Base-by-base conservation (phyloP, 37 sponge, comb jelly and placozoan species). In the Petrosia ficiformis region DNA sequence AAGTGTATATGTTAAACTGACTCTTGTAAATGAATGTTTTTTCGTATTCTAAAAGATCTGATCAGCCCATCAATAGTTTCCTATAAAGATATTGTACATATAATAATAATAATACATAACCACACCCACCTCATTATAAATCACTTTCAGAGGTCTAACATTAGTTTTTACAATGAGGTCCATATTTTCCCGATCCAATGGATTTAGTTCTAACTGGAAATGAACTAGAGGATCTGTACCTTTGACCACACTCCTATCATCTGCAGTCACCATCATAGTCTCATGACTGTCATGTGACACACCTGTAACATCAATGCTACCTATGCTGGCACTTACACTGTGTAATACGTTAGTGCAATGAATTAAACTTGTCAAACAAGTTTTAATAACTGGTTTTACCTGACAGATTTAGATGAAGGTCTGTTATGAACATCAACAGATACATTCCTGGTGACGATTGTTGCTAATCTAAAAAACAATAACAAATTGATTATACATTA, bases 41-140 rank as follows among this genome's bases (percentile, higher is more conserved):
- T 77, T n/a, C 71, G 81, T 21, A 81, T 69, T 28, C 68, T 71
- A 52, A 90, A 85, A 26, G 82, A 73, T 42, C 57, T 78, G 39
- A 90, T 81, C 32, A 90, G 59, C 0, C 73, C 78, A 81, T 90
- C 82, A n/a, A 90, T 67, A 0, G 90, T 90, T 3, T 76, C 86
- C 90, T 90, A 44, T 25, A 77, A 14, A 22, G 40, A 36, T 0
- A 61, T 31, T 43, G 35, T 3, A 44, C 11, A 68, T n/a, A 26
- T 6, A 61, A 61, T n/a, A n/a, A 11, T 5, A 8, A 24, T 61
- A 29, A 29, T 63, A n/a, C 52, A 44, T 59, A n/a, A 24, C 63
- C 22, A 8, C 39, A 67, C 90, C 73, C 43, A 90, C 90, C 67
- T 70, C 84, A 73, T 90, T 86, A 77, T 84, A 90, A 30, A 76